Percentiles rank a stretch among this genome's conserved stretches.
Conservation (phyloP, 2,888 invertebrate species). For the Diarsia brunnea region DNA sequence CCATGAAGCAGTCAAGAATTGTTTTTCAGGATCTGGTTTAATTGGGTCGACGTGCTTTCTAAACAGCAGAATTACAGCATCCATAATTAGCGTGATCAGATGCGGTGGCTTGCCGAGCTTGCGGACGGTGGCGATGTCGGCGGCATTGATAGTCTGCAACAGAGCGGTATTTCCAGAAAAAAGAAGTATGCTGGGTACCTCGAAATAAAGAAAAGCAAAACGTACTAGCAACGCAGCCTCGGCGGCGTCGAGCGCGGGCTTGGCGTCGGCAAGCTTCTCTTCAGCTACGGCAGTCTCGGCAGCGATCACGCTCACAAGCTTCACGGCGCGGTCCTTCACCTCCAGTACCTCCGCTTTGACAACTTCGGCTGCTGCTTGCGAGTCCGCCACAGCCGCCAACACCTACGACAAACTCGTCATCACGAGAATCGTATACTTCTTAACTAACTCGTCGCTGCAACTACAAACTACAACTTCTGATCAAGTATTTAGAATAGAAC, state of each 20-base stretch:
- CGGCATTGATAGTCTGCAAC: conserved; percentile 95
- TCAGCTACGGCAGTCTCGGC: conserved; percentile 95
- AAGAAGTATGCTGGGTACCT: rapidly evolving
- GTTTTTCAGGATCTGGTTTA: conserved; percentile 93
- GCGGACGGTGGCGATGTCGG: conserved; percentile 96
- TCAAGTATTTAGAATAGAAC: neutral
- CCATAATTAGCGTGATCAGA: conserved; percentile 97
- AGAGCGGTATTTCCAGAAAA: neutral
- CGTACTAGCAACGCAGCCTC: conserved; percentile 94
- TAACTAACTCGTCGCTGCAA: neutral
- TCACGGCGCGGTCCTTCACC: conserved; percentile 95
- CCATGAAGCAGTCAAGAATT: conserved; percentile 96
- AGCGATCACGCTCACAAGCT: conserved; percentile 94
- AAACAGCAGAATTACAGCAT: conserved; percentile 95
- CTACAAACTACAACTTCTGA: neutral
- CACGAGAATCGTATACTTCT: neutral
- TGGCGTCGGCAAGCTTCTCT: conserved; percentile 94
- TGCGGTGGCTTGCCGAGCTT: conserved; percentile 97
- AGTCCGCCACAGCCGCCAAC: conserved; percentile 94
- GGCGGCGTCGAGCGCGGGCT: conserved; percentile 96
- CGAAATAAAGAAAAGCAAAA: neutral
- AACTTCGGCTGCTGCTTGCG: conserved; percentile 94
- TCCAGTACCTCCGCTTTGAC: conserved; percentile 95
- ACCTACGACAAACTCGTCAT: conserved; percentile 82
- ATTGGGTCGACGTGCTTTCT: conserved; percentile 93